phyloP scores from a whole-genome alignment of 2,888 invertebrate genomes.

The Plebejus argus region DNA sequence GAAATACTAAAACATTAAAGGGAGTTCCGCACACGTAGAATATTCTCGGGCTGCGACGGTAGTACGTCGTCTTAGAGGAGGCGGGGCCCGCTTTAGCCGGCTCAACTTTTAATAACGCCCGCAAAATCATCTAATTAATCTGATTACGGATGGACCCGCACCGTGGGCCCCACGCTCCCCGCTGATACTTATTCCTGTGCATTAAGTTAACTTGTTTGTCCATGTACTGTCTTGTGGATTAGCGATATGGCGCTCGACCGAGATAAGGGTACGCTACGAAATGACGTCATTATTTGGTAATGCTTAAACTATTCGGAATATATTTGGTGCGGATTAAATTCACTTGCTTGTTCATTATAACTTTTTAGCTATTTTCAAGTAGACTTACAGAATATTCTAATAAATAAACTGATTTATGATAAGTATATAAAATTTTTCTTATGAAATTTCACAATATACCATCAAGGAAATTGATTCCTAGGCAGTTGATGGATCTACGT shows the following conservation, averaged over 20 bases:
- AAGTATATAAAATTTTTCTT: background rate
- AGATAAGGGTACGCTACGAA: conserved; percentile 49
- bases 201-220: conserved; percentile 72
- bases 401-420: background rate
- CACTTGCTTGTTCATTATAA: background rate
- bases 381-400: background rate
- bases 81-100: conserved; percentile 70
- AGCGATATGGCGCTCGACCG: conserved; percentile 52
- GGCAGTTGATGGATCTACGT: too few relatives aligned
- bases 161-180: conserved; percentile 62
- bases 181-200: conserved; percentile 70
- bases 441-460: background rate
- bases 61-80: conserved; percentile 71
- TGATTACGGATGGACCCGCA: conserved; percentile 70
- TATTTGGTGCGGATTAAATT: conserved; percentile 31
- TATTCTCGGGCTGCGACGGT: conserved; percentile 73
- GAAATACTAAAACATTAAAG: conserved; percentile 80
- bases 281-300: conserved; percentile 29
- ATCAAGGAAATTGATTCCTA: too few relatives aligned
- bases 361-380: background rate
- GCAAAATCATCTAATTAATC: conserved; percentile 79
- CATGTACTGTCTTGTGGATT: conserved; percentile 65
- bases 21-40: conserved; percentile 74
- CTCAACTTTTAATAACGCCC: conserved; percentile 79
- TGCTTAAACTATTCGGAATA: conserved; percentile 15